Evolutionary conservation across 2,888 invertebrate genomes (phyloP).

Genomic region (Scaeva pyrastri): DNA sequence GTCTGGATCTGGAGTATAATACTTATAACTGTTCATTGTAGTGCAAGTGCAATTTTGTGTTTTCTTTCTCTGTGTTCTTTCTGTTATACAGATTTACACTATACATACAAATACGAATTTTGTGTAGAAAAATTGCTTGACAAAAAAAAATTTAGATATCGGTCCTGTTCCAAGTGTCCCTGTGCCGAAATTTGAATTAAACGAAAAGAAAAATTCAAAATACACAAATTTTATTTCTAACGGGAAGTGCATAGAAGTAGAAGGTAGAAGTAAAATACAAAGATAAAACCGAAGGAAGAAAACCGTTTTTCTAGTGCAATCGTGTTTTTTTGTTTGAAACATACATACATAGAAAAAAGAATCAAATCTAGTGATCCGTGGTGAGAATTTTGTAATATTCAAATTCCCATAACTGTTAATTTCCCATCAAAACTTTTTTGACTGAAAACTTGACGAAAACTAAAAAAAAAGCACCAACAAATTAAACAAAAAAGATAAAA

Average conservation of each 20-base stretch:
- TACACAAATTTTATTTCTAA: constrained; percentile 43
- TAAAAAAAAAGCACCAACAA: no score
- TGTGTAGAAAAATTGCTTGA: constrained; percentile 59
- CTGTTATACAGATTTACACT: constrained; percentile 71
- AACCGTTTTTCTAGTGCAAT: constrained; percentile 64
- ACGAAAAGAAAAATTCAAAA: constrained; percentile 17
- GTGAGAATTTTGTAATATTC: constrained; percentile 34
- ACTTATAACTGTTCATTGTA: constrained; percentile 65
- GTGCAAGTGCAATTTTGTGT: constrained; percentile 75
- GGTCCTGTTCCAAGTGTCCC: constrained; percentile 69
- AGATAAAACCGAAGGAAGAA: constrained; percentile 8
- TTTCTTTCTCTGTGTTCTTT: constrained; percentile 65
- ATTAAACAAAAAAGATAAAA: constrained; percentile 75
- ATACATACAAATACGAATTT: constrained; percentile 53
- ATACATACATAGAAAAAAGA: no score
- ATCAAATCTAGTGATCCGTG: constrained; percentile 53
- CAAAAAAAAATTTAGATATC: constrained; percentile 43
- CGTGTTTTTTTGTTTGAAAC: constrained; percentile 32
- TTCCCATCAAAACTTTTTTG: constrained; percentile 49
- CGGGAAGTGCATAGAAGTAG: constrained; percentile 52
- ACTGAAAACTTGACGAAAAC: constrained; percentile 39
- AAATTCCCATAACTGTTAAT: constrained; percentile 46
- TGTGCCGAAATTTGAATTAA: constrained; percentile 34
- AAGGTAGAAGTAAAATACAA: neutral
- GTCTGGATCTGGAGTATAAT: constrained; percentile 51